These are phyloP conservation scores for Brenthis daphne DNA, from an alignment of 2,888 invertebrate species.

Conservation along the genomic window DNA sequence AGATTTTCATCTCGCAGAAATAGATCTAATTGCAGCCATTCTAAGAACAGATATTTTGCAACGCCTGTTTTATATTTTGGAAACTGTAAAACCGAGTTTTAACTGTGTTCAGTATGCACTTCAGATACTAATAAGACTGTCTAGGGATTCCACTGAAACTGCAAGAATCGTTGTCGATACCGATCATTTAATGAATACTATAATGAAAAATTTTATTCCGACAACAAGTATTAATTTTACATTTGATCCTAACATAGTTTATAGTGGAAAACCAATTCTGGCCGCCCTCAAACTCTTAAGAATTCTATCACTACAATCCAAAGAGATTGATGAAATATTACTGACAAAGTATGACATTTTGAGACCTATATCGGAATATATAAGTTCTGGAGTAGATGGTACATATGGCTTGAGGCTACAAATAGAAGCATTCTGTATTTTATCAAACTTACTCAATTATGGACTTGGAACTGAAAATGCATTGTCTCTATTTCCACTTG, in stretches of 20 bases:
- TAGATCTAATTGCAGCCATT: constrained; percentile 89
- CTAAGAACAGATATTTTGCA: constrained; percentile 89
- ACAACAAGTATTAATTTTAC: constrained; percentile 59
- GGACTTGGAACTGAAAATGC: constrained; percentile 74
- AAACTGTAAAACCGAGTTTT: constrained; percentile 85
- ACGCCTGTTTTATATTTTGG: constrained; percentile 89
- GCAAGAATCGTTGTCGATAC: constrained; percentile 84
- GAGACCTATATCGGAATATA: constrained; percentile 79
- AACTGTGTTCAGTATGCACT: constrained; percentile 88
- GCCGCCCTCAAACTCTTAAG: constrained; percentile 88
- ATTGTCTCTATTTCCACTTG: constrained; percentile 75
- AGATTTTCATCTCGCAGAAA: constrained; percentile 93
- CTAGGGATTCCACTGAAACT: constrained; percentile 88
- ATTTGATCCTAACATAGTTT: constrained; percentile 72
- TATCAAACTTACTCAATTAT: constrained; percentile 80
- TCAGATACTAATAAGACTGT: constrained; percentile 90
- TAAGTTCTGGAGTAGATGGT: constrained; percentile 77
- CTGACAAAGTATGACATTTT: constrained; percentile 80
- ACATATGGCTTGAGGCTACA: constrained; percentile 82
- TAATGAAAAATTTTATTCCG: constrained; percentile 84
- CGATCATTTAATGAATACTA: constrained; percentile 84
- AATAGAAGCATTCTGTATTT: constrained; percentile 83
- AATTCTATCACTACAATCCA: constrained; percentile 84
- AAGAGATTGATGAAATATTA: constrained; percentile 76
- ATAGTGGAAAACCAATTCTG: constrained; percentile 85